Evolutionary conservation across 2,888 invertebrate genomes (phyloP).

Genomic region (Stenurella melanura): DNA sequence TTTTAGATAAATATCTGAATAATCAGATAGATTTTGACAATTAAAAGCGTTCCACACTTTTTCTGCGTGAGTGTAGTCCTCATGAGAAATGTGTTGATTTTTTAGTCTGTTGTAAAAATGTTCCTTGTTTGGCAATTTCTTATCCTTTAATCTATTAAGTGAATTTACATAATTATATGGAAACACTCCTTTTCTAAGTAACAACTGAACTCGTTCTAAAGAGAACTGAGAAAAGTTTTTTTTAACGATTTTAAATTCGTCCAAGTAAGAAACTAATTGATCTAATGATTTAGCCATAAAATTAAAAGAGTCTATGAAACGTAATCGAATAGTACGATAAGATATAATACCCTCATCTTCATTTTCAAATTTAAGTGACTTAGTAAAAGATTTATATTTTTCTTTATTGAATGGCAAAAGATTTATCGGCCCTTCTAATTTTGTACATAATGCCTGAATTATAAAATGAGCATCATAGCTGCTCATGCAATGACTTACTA

Average conservation of each 20-base stretch:
- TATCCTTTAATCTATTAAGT: not conserved
- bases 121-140: conserved; percentile 8
- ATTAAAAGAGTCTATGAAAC: no score
- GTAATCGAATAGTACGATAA: not conserved
- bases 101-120: conserved; percentile 23
- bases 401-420: no score
- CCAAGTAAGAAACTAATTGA: not conserved
- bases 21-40: no score
- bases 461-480: no score
- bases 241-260: not conserved
- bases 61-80: conserved; percentile 54
- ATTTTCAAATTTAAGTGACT: not conserved
- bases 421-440: no score
- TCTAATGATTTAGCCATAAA: conserved; percentile 1
- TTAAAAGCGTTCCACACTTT: no score
- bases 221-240: not conserved
- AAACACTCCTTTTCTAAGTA: conserved; percentile 13
- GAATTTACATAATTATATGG: conserved; percentile 15
- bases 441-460: no score
- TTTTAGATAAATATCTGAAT: no score
- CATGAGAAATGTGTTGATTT: not conserved
- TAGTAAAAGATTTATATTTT: conserved; percentile 2
- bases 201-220: not conserved
- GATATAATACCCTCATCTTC: conserved; percentile 2
- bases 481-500: no score